Evolutionary conservation across 2,888 invertebrate species (phyloP).

Genomic region (Pandemis cinnamomeana): DNA sequence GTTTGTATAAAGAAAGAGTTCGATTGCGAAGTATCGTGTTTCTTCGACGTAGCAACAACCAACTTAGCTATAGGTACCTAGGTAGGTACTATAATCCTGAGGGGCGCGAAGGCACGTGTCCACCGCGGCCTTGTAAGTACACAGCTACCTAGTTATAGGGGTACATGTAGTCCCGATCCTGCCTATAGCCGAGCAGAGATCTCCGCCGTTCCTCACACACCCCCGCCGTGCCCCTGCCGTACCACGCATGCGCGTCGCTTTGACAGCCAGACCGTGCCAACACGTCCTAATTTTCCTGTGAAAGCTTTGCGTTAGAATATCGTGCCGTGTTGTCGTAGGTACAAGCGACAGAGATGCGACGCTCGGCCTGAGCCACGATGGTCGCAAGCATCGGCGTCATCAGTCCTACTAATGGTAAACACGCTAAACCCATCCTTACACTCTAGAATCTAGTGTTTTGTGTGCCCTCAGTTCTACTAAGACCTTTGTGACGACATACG

Average conservation of each 20-base stretch:
- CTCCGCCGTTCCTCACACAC: conserved; percentile 56
- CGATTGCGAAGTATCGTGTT: conserved; percentile 11
- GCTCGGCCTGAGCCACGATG: conserved; percentile 66
- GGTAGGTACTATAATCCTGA: conserved; percentile 5
- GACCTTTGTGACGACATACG: not conserved
- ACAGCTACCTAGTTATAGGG: conserved; percentile 42
- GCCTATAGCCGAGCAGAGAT: conserved; percentile 68
- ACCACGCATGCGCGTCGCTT: conserved; percentile 73
- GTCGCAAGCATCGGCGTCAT: conserved; percentile 76
- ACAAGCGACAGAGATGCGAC: conserved; percentile 55
- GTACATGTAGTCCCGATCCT: conserved; percentile 58
- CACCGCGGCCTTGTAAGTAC: conserved; percentile 70
- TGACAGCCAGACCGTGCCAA: conserved; percentile 73
- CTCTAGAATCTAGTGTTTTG: conserved; percentile 36
- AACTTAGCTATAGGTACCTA: conserved; percentile 8
- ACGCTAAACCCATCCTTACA: conserved; percentile 43
- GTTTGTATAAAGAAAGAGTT: not conserved
- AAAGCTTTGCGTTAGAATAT: conserved; percentile 50
- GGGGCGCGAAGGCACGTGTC: conserved; percentile 58
- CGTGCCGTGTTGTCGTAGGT: conserved; percentile 2
- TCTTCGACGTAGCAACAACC: not conserved
- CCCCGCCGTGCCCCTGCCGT: conserved; percentile 73
- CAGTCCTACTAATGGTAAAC: conserved; percentile 77
- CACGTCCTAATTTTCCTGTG: conserved; percentile 65
- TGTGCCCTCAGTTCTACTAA: not conserved